phyloP scores from a whole-genome alignment of 2,113 vertebrate genomes.

The Megalops atlanticus region DNA sequence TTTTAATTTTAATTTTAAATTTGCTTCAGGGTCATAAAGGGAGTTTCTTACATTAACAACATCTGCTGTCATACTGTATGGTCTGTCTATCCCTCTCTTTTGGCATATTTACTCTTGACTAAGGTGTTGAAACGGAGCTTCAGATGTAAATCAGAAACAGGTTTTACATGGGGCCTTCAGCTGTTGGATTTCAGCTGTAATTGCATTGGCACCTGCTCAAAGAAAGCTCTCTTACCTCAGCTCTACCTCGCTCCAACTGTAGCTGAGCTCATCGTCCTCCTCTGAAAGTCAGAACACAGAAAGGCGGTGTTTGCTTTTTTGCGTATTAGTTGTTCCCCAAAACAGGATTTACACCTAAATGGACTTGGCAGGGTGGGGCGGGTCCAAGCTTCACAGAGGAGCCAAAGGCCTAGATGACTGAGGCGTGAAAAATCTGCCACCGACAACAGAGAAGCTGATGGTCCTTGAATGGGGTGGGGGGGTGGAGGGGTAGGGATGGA shows the following conservation, averaged over 20 bases:
- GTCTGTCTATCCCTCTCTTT: too few relatives aligned
- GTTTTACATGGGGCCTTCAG: background rate
- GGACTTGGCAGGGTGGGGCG: too few relatives aligned
- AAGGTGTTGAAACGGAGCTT: background rate
- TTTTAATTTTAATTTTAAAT: too few relatives aligned
- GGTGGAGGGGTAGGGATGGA: too few relatives aligned
- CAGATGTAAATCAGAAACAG: background rate
- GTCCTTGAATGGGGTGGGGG: background rate
- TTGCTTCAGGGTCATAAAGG: background rate
- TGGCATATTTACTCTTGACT: background rate
- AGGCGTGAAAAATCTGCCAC: background rate
- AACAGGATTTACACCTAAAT: too few relatives aligned
- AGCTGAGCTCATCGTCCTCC: conserved; percentile 51
- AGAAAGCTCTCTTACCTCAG: conserved; percentile 56
- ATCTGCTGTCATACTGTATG: background rate
- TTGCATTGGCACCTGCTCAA: background rate
- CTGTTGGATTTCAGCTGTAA: background rate
- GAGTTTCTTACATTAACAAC: background rate
- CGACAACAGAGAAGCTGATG: background rate
- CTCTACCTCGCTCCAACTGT: conserved; percentile 62
- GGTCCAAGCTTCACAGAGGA: too few relatives aligned
- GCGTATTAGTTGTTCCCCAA: background rate
- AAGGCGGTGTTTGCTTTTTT: background rate
- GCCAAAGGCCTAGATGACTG: too few relatives aligned
- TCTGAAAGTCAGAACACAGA: conserved; percentile 57